Conservation (phyloP, 2,797 vertebrate genomes). For the Manis crassicaudata region DNA sequence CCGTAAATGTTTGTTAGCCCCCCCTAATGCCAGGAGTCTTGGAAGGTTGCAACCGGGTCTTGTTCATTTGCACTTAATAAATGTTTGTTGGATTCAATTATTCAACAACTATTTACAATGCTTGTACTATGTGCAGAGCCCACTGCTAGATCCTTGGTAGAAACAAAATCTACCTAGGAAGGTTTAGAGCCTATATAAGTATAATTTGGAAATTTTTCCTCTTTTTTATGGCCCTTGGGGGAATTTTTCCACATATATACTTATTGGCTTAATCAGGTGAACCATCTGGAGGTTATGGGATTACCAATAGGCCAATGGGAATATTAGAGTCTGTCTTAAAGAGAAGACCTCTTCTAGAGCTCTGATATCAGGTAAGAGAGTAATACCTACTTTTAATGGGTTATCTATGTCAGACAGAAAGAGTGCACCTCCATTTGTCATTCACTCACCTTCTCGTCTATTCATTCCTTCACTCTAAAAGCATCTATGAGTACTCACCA, state of each 20-base stretch:
- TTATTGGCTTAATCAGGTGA: not conserved
- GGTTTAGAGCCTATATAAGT: not conserved
- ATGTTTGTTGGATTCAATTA: not conserved
- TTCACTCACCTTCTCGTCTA: not conserved
- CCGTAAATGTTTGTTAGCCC: not conserved
- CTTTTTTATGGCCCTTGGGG: not conserved
- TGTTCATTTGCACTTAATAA: not conserved
- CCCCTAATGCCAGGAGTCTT: not conserved
- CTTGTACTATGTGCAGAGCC: not conserved
- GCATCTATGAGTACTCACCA: not conserved
- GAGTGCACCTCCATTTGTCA: not conserved
- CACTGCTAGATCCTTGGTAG: not conserved
- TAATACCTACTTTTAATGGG: not conserved
- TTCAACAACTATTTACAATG: not conserved
- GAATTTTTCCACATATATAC: not conserved
- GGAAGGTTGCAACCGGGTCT: not conserved
- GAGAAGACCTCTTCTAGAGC: conserved; percentile 5
- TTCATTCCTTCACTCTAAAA: not conserved
- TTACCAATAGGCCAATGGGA: not conserved
- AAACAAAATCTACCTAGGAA: not conserved
- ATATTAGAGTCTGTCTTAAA: not conserved
- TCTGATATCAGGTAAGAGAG: not conserved
- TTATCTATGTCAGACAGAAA: not conserved
- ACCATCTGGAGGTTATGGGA: not conserved
- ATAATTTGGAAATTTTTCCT: not conserved